These are phyloP conservation scores for Drosophila seguyi DNA, from an alignment of 1,140 invertebrate genomes.

Conservation along the genomic window DNA sequence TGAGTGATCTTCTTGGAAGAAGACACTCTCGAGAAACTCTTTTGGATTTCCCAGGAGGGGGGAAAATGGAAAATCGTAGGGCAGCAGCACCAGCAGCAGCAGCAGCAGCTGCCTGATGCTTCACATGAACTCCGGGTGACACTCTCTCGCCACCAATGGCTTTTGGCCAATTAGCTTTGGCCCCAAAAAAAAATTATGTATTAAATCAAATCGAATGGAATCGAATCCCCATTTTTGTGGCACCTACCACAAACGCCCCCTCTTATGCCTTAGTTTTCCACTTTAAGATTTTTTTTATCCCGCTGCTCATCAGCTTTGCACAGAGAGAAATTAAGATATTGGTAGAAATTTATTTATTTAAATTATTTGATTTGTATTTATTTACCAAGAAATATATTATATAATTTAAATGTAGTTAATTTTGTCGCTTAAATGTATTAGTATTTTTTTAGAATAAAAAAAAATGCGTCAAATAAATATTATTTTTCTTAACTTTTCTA, in stretches of 20 bases:
- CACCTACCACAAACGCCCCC: neutral
- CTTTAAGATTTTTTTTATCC: neutral
- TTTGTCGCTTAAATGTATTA: no score
- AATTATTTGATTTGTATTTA: neutral
- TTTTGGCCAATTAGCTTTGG: constrained; percentile 55
- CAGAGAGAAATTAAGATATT: neutral
- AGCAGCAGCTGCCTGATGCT: constrained; percentile 26
- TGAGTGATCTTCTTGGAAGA: constrained; percentile 50
- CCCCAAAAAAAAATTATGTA: constrained; percentile 2
- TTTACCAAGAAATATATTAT: no score
- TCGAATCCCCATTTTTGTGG: constrained; percentile 26
- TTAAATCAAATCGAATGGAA: constrained; percentile 4
- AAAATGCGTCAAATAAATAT: no score
- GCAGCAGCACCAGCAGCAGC: constrained; percentile 2
- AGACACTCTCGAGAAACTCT: constrained; percentile 32
- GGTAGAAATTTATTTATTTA: neutral
- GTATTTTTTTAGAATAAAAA: no score
- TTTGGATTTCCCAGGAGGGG: constrained; percentile 6
- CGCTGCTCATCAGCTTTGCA: neutral
- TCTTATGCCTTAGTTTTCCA: neutral
- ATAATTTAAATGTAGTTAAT: no score
- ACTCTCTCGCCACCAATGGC: constrained; percentile 38
- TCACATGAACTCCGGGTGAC: constrained; percentile 40
- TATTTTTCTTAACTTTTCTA: no score
- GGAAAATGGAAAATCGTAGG: constrained; percentile 14